These are phyloP conservation scores for Corbicula japonica DNA, from an alignment of 2,888 invertebrate species.

Conservation along the genomic window DNA sequence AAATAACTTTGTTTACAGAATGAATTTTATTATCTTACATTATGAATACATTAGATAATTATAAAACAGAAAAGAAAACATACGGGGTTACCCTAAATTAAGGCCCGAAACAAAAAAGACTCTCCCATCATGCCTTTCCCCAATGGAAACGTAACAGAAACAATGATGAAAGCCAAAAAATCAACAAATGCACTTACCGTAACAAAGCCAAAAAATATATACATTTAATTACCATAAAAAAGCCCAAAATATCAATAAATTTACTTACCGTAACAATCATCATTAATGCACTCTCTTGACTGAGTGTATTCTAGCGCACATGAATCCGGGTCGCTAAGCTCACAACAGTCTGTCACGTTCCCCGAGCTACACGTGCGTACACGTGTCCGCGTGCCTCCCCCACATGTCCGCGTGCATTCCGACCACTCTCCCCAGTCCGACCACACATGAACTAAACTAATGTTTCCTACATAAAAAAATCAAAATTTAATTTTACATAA, in stretches of 20 bases:
- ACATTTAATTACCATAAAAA: too few species aligned
- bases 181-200: too few species aligned
- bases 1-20: too few species aligned
- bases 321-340: slow-evolving; percentile 16
- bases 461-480: neutral
- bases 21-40: too few species aligned
- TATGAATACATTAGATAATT: neutral
- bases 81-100: neutral
- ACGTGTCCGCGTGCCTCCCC: slow-evolving; percentile 42
- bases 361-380: slow-evolving; percentile 44
- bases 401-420: slow-evolving; percentile 49
- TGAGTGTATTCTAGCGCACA: slow-evolving; percentile 44
- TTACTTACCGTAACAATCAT: slow-evolving; percentile 47
- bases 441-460: slow-evolving; percentile 31
- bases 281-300: slow-evolving; percentile 50
- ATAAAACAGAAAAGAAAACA: neutral
- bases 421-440: slow-evolving; percentile 55
- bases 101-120: neutral
- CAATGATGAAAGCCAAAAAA: too few species aligned
- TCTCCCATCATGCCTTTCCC: too few species aligned
- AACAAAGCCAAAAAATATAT: too few species aligned
- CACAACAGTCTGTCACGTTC: slow-evolving; percentile 49
- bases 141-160: too few species aligned
- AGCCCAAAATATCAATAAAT: neutral
- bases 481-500: neutral